Evolutionary conservation across 2,113 vertebrate genomes (phyloP).

Genomic region (Cyprinodon variegatus): DNA sequence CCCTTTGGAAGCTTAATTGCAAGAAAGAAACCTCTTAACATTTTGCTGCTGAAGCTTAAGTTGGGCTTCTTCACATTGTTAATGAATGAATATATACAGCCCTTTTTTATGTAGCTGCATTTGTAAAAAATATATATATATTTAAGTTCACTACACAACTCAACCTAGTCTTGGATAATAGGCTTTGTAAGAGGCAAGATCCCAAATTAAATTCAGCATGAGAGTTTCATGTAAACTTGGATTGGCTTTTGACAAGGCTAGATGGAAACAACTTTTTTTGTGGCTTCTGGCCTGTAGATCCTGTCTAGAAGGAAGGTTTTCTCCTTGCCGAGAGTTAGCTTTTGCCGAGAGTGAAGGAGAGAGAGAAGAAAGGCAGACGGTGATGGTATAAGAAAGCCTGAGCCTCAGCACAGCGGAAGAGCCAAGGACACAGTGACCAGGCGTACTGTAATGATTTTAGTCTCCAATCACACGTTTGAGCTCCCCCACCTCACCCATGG

Average conservation of each 20-base stretch:
- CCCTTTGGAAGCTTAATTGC: no score
- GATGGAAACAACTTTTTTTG: background rate
- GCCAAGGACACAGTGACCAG: constrained; percentile 80
- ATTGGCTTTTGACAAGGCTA: background rate
- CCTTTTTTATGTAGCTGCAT: background rate
- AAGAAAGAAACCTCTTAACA: no score
- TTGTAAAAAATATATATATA: background rate
- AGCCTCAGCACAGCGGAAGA: constrained; percentile 64
- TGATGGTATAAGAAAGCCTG: constrained; percentile 39
- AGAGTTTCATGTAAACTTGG: background rate
- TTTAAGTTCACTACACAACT: background rate
- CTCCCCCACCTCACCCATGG: constrained; percentile 71
- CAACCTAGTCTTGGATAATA: background rate
- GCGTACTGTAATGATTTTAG: constrained; percentile 79
- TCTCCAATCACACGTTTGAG: constrained; percentile 76
- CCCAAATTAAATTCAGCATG: background rate
- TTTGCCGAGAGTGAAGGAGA: background rate
- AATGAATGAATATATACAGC: background rate
- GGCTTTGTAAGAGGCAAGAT: background rate
- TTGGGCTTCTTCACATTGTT: background rate
- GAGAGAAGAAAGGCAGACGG: constrained; percentile 19
- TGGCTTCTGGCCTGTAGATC: background rate
- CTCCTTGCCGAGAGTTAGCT: background rate
- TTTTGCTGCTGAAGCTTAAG: background rate
- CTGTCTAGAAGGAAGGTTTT: background rate